Percentiles rank a stretch among this genome's conserved stretches.
Conservation (phyloP, 1,140 invertebrate genomes). For the Papilio machaon region DNA sequence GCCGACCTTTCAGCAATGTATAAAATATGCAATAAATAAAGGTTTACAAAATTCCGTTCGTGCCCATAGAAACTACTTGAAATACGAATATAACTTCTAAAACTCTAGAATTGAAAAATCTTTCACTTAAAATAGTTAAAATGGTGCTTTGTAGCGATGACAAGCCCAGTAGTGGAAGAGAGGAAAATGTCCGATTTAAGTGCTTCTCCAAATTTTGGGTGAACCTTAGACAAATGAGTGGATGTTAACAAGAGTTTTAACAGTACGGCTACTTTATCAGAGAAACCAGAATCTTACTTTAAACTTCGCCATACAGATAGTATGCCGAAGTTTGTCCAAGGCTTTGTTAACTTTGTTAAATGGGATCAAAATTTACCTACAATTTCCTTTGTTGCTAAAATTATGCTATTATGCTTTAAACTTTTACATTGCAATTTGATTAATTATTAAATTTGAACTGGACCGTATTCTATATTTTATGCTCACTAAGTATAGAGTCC, state of each 20-base stretch:
- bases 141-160: background rate
- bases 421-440: background rate
- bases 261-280: constrained; percentile 4
- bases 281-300: constrained; percentile 20
- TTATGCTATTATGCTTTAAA: constrained; percentile 1
- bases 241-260: constrained; percentile 3
- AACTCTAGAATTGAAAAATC: too few species aligned
- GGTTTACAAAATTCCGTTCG: too few species aligned
- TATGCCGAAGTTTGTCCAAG: constrained; percentile 14
- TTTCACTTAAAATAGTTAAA: background rate
- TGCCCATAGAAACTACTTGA: too few species aligned
- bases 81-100: too few species aligned
- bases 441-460: background rate
- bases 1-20: background rate
- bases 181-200: background rate
- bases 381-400: constrained; percentile 12
- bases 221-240: background rate
- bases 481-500: background rate
- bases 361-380: constrained; percentile 15
- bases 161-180: background rate
- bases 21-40: background rate
- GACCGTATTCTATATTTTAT: background rate
- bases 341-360: constrained; percentile 26
- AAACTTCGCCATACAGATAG: constrained; percentile 26
- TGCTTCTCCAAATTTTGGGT: background rate